Evolutionary conservation across 2,888 invertebrate genomes (phyloP), one percentile per base, ranked within the genome.

Genomic region (Fragum whitleyi): DNA sequence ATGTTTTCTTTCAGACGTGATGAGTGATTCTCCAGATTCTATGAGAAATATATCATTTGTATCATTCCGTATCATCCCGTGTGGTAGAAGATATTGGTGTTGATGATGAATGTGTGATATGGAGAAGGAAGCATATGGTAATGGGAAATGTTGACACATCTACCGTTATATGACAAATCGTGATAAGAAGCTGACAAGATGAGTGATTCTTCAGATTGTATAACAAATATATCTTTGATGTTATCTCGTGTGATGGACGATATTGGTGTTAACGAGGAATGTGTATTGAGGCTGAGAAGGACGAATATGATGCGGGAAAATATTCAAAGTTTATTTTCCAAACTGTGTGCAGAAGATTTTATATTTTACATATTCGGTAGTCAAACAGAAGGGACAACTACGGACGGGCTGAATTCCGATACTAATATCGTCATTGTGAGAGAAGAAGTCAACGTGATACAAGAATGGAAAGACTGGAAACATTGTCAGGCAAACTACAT

Each of bases 371-470:
- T 26, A 23, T 57, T 57, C 23, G 57, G 57, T 2, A 57, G 57
- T 57, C 57, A 57, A 57, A 57, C 57, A 57, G 57, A 57, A 57
- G 57, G 21, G 21, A 23, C 57, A 26, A 57, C 57, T 2, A 57
- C 57, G 11, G 19, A 26, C 3, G 57, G 23, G 1, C 26, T 57
- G 23, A 57, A 57, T 14, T 51, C 51, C 3, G 51, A 51, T 51
- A 51, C 16, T 7, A 16, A 51, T 14, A 21, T 51, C 2, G n/a
- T 51, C 14, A 7, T 51, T n/a, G 5, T 51, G 19, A 7, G 5
- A 3, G 57, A 57, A 19, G 14, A n/a, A 7, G 16, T 21, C 3
- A 51, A 51, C 14, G 51, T 21, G 3, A 51, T 51, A 51, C 51
- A 51, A 51, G 51, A 51, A 2, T 51, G 21, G 3, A 14, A 51